Evolutionary conservation across 2,797 vertebrate genomes (phyloP).

Genomic region (Muraenolepis orangiensis): DNA sequence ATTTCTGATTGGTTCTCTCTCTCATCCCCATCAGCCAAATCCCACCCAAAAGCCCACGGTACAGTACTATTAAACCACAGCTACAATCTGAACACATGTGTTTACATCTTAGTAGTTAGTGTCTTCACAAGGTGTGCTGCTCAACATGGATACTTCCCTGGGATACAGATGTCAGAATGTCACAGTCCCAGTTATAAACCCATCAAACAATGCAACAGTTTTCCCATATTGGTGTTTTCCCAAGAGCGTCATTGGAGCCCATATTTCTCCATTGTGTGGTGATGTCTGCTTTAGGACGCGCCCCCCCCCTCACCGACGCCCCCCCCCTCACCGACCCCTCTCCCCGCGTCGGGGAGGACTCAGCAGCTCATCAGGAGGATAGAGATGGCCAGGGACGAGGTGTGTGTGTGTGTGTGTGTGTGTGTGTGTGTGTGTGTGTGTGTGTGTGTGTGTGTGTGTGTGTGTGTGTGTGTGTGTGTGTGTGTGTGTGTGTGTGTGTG

Average conservation of each 20-base stretch:
- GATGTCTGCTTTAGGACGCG: background rate
- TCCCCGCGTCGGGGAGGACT: conserved; percentile 46
- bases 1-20: background rate
- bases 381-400: conserved; percentile 27
- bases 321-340: background rate
- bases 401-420: conserved; percentile 11
- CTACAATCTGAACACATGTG: background rate
- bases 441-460: background rate
- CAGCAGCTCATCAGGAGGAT: conserved; percentile 27
- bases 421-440: background rate
- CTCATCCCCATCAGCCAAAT: background rate
- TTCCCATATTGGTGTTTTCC: background rate
- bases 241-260: background rate
- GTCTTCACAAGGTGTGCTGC: too few species aligned
- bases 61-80: background rate
- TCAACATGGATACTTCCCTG: too few species aligned
- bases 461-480: background rate
- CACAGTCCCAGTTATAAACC: background rate
- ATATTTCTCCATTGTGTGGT: background rate
- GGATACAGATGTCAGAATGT: background rate
- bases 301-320: background rate
- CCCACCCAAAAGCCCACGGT: background rate
- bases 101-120: background rate
- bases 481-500: background rate
- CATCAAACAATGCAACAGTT: background rate